Evolutionary conservation across 1,140 invertebrate species (phyloP).

Genomic region (Eriocheir sinensis): DNA sequence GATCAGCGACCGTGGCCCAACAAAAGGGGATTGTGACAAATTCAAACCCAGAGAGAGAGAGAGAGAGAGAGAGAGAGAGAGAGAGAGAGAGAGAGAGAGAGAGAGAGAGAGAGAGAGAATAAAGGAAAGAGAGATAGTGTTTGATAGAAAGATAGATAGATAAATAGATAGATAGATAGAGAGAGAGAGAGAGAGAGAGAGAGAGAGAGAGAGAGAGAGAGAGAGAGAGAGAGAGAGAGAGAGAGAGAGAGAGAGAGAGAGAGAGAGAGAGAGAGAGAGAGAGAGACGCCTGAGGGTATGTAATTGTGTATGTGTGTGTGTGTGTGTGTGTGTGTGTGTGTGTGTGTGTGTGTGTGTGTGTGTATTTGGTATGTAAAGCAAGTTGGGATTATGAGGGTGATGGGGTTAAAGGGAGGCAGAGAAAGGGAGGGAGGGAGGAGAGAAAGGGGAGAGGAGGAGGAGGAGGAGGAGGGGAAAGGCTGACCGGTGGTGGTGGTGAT

Average conservation of each 20-base stretch:
- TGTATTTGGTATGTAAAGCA: conserved; percentile 31
- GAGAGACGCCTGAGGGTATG: conserved; percentile 40
- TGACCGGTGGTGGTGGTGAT: not conserved
- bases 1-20: conserved; percentile 8
- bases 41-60: conserved; percentile 46
- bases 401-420: not conserved
- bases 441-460: not conserved
- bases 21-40: conserved; percentile 61
- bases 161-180: too few species aligned
- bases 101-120: conserved; percentile 43
- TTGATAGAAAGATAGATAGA: too few species aligned
- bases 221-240: not conserved
- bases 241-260: not conserved
- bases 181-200: not conserved
- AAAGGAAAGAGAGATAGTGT: conserved; percentile 41
- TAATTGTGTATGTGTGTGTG: conserved; percentile 44
- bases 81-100: conserved; percentile 44
- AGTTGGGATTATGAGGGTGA: not conserved
- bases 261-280: conserved; percentile 35
- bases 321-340: conserved; percentile 36
- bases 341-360: not conserved
- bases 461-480: not conserved
- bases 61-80: conserved; percentile 37
- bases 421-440: not conserved
- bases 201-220: conserved; percentile 24